A percentile compares a stretch with the other conserved stretches of the same genome.
These are phyloP conservation scores for Heterochromis multidens DNA, from an alignment of 2,113 vertebrate genomes.

Conservation along the genomic window DNA sequence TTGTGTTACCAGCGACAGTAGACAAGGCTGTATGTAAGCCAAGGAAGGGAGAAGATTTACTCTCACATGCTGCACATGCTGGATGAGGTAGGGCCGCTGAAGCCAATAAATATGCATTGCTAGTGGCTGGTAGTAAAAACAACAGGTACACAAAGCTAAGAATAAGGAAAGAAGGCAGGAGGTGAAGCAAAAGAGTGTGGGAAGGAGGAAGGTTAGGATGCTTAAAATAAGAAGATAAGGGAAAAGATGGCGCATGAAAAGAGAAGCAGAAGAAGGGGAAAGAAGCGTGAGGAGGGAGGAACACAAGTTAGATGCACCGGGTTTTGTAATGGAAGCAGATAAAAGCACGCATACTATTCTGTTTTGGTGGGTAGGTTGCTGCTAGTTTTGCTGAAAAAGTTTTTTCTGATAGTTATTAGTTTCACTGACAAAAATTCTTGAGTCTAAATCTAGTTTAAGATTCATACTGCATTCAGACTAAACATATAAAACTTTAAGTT, in stretches of 20 bases:
- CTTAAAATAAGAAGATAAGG: not conserved
- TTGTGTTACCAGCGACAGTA: constrained; percentile 54
- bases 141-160: constrained; percentile 32
- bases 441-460: not conserved
- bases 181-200: not conserved
- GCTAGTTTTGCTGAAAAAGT: not conserved
- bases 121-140: constrained; percentile 28
- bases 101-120: constrained; percentile 67
- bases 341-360: not conserved
- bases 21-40: constrained; percentile 30
- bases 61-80: not conserved
- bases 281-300: not conserved
- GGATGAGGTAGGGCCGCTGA: constrained; percentile 13
- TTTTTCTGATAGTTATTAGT: not conserved
- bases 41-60: constrained; percentile 50
- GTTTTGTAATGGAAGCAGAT: not conserved
- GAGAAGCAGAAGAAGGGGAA: not conserved
- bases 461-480: not conserved
- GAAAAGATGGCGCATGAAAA: not conserved
- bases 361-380: not conserved
- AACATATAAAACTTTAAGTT: not conserved
- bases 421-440: not conserved
- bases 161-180: not conserved
- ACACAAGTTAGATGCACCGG: not conserved
- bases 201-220: not conserved